A percentile compares a stretch with the other conserved stretches of the same genome.
phyloP scores from a whole-genome alignment of 1,140 invertebrate species.

The Asobara japonica region DNA sequence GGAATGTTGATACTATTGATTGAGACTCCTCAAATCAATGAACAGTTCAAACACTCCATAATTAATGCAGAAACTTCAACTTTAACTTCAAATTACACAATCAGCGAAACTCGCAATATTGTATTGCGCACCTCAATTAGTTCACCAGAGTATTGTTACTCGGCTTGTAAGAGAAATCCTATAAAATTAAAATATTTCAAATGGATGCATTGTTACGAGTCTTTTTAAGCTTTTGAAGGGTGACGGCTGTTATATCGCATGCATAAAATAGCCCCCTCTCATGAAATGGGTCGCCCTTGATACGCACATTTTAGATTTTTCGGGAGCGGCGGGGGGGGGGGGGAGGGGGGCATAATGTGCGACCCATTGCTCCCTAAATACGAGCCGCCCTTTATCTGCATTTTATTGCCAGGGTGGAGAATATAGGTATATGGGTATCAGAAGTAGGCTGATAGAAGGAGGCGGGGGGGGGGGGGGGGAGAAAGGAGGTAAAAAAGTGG shows the following conservation, averaged over 20 bases:
- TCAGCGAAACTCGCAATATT: background rate
- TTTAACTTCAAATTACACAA: background rate
- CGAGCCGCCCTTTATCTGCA: slow-evolving; percentile 49
- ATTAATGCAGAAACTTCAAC: background rate
- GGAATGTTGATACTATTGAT: background rate
- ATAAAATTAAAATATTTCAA: background rate
- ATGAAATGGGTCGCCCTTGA: slow-evolving; percentile 4
- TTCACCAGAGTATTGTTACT: background rate
- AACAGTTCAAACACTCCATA: background rate
- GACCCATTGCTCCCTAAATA: slow-evolving; percentile 46
- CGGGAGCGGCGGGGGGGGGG: background rate
- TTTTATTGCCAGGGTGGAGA: slow-evolving; percentile 47
- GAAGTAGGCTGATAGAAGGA: background rate
- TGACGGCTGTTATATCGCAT: slow-evolving; percentile 23
- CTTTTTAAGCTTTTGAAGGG: background rate
- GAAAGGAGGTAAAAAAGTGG: background rate
- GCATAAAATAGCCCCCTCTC: background rate
- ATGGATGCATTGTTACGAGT: background rate
- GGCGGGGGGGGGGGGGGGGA: background rate
- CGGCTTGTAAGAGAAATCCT: background rate
- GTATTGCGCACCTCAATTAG: background rate
- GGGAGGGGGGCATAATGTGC: slow-evolving; percentile 15
- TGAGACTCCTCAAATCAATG: background rate
- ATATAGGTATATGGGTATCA: slow-evolving; percentile 7
- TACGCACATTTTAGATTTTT: slow-evolving; percentile 39